Evolutionary conservation across 2,113 vertebrate species (phyloP), one percentile per base, ranked within the genome.

Genomic region (Chaetops frenatus): DNA sequence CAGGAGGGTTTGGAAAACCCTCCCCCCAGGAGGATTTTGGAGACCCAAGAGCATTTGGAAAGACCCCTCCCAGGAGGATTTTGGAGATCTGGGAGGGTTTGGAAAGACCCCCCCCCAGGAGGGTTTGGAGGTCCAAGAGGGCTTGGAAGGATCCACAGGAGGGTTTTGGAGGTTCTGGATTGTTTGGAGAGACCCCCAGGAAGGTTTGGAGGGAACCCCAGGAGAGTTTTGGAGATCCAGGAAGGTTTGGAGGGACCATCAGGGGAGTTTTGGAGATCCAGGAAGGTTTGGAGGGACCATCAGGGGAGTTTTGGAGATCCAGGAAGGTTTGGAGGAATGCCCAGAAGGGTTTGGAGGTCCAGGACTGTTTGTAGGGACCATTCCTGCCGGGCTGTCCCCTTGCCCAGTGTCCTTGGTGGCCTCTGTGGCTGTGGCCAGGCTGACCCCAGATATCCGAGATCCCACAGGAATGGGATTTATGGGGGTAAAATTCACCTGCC

Each of bases 301-400:
- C 20, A 23, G 21, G 15, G 23, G 10, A 4, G 4, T 12, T 38
- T 53, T 23, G 47, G 28, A 69, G 7, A 6, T 31, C 7, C 10
- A 16, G 5, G 19, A 12, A 2, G 0, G 1, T 53, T 24, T 18
- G 15, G 6, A 31, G 28, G 1, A n/a, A n/a, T n/a, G n/a, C 50
- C 33, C 28, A n/a, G n/a, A n/a, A n/a, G 1, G 31, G 8, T 54
- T 25, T 50, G 12, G 24, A 12, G 24, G 24, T 50, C 48, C 51
- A 29, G 16, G 16, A 29, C 2, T 5, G 6, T 18, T 53, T 60
- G 40, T 11, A 61, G 44, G 7, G 10, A 3, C 8, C 2, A 0
- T 11, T 50, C 29, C 35, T 8, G 65, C 18, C 1, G 1, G 17
- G 42, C 17, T 60, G 70, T 66, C 81, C 85, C 81, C 20, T 70